Base-by-base conservation (phyloP, 2,888 invertebrate genomes). In the Lithophane socia region DNA sequence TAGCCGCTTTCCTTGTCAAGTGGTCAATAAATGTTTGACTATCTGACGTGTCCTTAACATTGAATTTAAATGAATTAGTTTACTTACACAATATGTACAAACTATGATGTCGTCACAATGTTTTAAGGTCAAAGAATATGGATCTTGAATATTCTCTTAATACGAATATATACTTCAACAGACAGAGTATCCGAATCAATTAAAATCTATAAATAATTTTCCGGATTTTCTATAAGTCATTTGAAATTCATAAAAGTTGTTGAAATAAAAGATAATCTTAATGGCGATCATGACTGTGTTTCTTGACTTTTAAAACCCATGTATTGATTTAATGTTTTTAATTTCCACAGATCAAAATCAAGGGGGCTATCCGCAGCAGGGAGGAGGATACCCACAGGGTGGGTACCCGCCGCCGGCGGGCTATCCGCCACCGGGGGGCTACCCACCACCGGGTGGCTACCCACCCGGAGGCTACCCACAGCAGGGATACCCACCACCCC, bases 401-500 rank as follows among this genome's bases (percentile, higher is more conserved):
- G 95, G 95, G 90, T 94, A 93, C 71, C 90, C 90, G 0, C 92
- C 90, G 0, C 92, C 85, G n/a, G 91, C 86, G 0, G 96, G 96
- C 0, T 94, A 93, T 68, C 95, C 96, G 1, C 89, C 90, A 0
- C 92, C 85, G 21, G 91, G 88, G 0, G 96, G 96, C 0, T 96
- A 95, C 80, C 95, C 73, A 5, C 88, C 94, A 93, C 79, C 37
- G 0, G 75, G 92, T 18, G 93, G 90, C 0, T 93, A 93, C 72
- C 95, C 96, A 4, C 95, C 21, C n/a, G 91, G 65, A 5, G 66
- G 90, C 0, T 93, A 93, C 74, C 95, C 96, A 5, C 92, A 87
- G 54, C 91, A 88, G 0, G 96, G 96, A 0, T 96, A 95, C 82
- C 95, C 95, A 3, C 95, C 95, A 12, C 94, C 92, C 44, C 82